phyloP scores from a whole-genome alignment of 2,888 invertebrate genomes.

The Drosophila monieri region DNA sequence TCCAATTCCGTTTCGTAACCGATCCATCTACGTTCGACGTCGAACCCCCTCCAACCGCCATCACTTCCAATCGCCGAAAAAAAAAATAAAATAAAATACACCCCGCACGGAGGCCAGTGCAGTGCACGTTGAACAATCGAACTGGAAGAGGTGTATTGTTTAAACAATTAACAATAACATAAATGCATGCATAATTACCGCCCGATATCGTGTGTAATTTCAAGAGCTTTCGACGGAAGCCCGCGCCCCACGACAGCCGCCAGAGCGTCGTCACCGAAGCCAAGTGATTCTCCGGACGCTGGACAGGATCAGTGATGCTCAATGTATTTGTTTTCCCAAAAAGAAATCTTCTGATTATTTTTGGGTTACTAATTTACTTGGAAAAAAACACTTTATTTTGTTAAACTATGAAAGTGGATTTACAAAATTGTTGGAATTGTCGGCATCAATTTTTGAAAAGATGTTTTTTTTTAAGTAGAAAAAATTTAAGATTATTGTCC shows the following conservation, averaged over 20 bases:
- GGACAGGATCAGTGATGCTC: slow-evolving; percentile 20
- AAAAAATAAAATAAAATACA: not conserved
- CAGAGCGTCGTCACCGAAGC: slow-evolving; percentile 57
- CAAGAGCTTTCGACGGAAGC: slow-evolving; percentile 68
- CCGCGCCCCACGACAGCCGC: slow-evolving; percentile 66
- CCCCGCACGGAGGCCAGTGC: not conserved
- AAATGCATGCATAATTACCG: slow-evolving; percentile 59
- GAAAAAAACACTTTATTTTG: not conserved
- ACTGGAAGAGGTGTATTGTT: slow-evolving; percentile 59
- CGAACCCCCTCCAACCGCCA: not conserved
- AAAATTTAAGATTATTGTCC: no score
- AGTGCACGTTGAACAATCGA: slow-evolving; percentile 49
- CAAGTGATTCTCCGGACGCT: not conserved
- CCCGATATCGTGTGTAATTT: slow-evolving; percentile 63
- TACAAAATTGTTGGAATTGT: not conserved
- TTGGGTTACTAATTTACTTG: not conserved
- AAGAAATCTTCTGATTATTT: not conserved
- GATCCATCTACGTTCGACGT: not conserved
- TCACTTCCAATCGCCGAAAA: not conserved
- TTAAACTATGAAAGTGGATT: not conserved
- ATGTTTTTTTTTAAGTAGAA: no score
- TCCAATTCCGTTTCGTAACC: slow-evolving; percentile 56
- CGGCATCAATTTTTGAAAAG: not conserved
- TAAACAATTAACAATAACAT: slow-evolving; percentile 77
- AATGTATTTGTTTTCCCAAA: not conserved